Evolutionary conservation across 2,888 invertebrate species (phyloP).

Genomic region (Hypena proboscidalis): DNA sequence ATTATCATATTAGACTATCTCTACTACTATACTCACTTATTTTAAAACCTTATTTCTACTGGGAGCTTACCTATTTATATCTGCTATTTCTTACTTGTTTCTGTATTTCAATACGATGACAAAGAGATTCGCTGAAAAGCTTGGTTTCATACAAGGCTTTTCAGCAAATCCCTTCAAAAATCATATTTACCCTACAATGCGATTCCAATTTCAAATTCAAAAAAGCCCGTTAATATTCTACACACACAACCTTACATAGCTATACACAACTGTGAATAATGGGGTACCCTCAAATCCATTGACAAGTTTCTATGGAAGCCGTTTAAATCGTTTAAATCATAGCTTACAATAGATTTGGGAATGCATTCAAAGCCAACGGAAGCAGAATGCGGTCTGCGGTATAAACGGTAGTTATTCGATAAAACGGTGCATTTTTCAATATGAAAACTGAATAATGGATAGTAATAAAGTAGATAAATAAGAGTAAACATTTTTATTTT

Average conservation of each 20-base stretch:
- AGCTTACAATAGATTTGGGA: constrained; percentile 46
- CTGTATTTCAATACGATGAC: too few species aligned
- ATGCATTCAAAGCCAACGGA: constrained; percentile 43
- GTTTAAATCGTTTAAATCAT: constrained; percentile 50
- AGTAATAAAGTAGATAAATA: too few species aligned
- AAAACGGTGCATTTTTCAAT: constrained; percentile 16
- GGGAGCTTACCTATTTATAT: too few species aligned
- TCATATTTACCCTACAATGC: constrained; percentile 1
- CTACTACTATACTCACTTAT: too few species aligned
- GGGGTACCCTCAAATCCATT: constrained; percentile 41
- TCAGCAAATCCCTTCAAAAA: neutral
- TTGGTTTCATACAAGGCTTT: neutral
- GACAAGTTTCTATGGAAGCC: constrained; percentile 37
- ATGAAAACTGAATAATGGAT: too few species aligned
- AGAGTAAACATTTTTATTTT: too few species aligned
- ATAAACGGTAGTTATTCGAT: constrained; percentile 17
- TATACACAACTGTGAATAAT: constrained; percentile 19
- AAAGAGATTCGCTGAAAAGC: neutral
- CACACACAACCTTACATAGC: constrained; percentile 21
- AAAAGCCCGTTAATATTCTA: constrained; percentile 31
- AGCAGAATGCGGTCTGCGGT: constrained; percentile 21
- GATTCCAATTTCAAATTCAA: constrained; percentile 29
- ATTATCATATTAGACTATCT: too few species aligned
- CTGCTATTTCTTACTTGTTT: too few species aligned
- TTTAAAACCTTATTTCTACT: too few species aligned